A percentile compares a stretch with the other conserved stretches of the same genome.
These are phyloP conservation scores for Hoplostethus mediterraneus DNA, from an alignment of 2,797 vertebrate genomes.

Conservation along the genomic window DNA sequence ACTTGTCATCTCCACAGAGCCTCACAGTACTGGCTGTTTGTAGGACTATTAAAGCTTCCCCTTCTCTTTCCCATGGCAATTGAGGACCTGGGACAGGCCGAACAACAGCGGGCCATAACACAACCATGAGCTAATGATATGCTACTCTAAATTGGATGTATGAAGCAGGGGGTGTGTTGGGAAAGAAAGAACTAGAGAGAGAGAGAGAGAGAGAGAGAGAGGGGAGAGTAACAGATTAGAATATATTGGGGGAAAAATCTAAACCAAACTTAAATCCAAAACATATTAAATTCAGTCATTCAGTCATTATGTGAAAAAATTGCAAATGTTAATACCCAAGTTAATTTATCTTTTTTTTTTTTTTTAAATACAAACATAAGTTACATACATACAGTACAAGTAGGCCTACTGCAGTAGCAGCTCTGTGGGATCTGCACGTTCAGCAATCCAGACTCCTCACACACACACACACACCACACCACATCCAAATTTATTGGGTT, in stretches of 20 bases:
- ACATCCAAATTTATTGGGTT: background rate
- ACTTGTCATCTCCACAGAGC: constrained; percentile 91
- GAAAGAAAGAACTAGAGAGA: constrained; percentile 6
- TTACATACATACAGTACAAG: background rate
- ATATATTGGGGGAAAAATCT: constrained; percentile 19
- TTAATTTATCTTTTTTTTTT: constrained; percentile 6
- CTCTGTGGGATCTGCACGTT: background rate
- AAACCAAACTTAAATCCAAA: constrained; percentile 42
- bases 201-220: constrained; percentile 22
- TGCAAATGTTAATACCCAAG: constrained; percentile 1
- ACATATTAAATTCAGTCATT: constrained; percentile 29
- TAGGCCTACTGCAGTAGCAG: constrained; percentile 15
- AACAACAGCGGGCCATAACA: constrained; percentile 84
- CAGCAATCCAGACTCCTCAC: background rate
- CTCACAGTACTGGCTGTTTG: constrained; percentile 88
- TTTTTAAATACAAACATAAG: constrained; percentile 37
- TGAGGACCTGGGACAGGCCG: constrained; percentile 85
- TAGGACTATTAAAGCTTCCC: constrained; percentile 87
- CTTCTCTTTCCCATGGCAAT: constrained; percentile 87
- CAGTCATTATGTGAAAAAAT: constrained; percentile 28
- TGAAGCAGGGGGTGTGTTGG: constrained; percentile 13
- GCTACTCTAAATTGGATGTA: constrained; percentile 64
- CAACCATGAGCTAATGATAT: constrained; percentile 89
- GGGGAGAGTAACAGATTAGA: background rate
- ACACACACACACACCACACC: constrained; percentile 3